Conservation (phyloP, 1,140 invertebrate genomes). For the Musca vetustissima region DNA sequence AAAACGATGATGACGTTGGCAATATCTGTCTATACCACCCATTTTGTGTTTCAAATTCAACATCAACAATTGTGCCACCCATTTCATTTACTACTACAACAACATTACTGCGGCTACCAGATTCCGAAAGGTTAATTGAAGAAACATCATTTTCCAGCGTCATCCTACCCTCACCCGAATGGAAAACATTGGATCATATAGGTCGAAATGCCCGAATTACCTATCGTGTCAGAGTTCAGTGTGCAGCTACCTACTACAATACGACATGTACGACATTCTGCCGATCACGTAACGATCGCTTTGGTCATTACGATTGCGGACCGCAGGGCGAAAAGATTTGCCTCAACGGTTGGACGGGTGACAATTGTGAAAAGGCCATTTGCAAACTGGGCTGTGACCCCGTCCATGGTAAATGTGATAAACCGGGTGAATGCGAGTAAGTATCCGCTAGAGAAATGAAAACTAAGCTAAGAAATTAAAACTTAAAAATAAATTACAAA, state of each 20-base stretch:
- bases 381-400: conserved; percentile 89
- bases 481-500: background rate
- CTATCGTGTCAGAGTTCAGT: conserved; percentile 87
- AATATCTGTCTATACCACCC: no score
- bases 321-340: conserved; percentile 87
- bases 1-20: no score
- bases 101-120: conserved; percentile 48
- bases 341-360: conserved; percentile 88
- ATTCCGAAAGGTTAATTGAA: conserved; percentile 75
- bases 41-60: no score
- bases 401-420: conserved; percentile 83
- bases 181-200: conserved; percentile 85
- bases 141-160: conserved; percentile 87
- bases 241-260: conserved; percentile 91
- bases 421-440: conserved; percentile 86
- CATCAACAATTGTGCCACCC: no score
- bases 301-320: conserved; percentile 92
- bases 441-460: conserved; percentile 56
- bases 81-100: background rate
- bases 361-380: conserved; percentile 88
- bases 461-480: no score
- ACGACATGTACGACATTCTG: conserved; percentile 92
- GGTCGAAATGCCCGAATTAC: conserved; percentile 73
- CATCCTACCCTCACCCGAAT: conserved; percentile 82
- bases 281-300: conserved; percentile 86